Evolutionary conservation across 2,797 vertebrate genomes (phyloP), one percentile per base, ranked within the genome.

Genomic region (Rhinogobio ventralis): DNA sequence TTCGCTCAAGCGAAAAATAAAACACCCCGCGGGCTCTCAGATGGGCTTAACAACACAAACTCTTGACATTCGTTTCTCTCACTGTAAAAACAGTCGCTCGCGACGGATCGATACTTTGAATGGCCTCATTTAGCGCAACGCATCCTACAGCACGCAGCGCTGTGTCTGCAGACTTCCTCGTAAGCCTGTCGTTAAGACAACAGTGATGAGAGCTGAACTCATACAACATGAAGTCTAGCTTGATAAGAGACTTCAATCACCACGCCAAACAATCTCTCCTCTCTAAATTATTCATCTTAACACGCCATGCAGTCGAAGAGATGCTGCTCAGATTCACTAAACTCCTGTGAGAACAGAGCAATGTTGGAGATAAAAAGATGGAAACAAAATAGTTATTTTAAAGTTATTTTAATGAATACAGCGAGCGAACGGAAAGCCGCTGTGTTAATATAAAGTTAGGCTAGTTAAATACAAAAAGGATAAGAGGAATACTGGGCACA

Each of bases 221-320:
- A 93, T 93, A 92, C 90, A 85, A 92, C 93, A 92, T 92, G 91
- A 94, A 93, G 93, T 93, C 92, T 71, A 90, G 91, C 92, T 93
- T 93, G 95, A 95, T 92, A 92, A 92, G 93, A 89, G 93, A 93
- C 94, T 93, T 94, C 94, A 93, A 92, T 93, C 92, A 94, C 81
- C 93, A 90, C 89, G 91, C 90, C 87, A 17, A 82, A 82, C 91
- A 93, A 90, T 83, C 77, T 91, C 66, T 89, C 84, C 88, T 46
- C 87, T 67, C 93, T 95, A 94, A 95, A 97, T 96, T 95, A 96
- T 95, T 96, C 94, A 95, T 90, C 73, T 85, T 76, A 85, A 92
- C 88, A 88, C 91, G 91, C 93, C 90, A 92, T 90, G 87, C 90
- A 90, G 73, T 89, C 84, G 91, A 92, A 78, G 90, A 91, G 92